These are phyloP conservation scores for Clarias pachynema DNA, from an alignment of 2,797 vertebrate genomes.

Conservation along the genomic window DNA sequence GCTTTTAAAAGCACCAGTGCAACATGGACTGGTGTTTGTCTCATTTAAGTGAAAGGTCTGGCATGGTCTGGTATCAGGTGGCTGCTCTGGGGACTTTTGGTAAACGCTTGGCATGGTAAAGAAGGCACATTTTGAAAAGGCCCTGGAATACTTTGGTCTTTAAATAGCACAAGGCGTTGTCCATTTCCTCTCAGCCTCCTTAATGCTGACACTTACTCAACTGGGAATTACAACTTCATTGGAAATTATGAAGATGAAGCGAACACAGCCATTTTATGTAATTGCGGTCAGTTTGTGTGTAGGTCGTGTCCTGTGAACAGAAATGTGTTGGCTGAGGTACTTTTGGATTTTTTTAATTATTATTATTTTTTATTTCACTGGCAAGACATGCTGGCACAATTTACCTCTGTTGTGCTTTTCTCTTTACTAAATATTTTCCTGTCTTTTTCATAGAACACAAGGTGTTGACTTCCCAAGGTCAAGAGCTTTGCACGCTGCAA, in stretches of 20 bases:
- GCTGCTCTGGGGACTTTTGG: slow-evolving; percentile 66
- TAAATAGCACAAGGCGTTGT: slow-evolving; percentile 71
- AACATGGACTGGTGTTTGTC: slow-evolving; percentile 54
- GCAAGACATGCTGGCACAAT: slow-evolving; percentile 69
- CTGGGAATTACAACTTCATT: slow-evolving; percentile 77
- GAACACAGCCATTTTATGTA: slow-evolving; percentile 74
- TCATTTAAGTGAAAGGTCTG: slow-evolving; percentile 65
- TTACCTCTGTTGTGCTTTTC: slow-evolving; percentile 76
- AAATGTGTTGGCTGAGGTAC: slow-evolving; percentile 69
- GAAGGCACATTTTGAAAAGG: slow-evolving; percentile 64
- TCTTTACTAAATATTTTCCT: slow-evolving; percentile 68
- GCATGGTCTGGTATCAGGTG: slow-evolving; percentile 70
- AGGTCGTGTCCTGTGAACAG: slow-evolving; percentile 61
- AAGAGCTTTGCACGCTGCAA: slow-evolving; percentile 52
- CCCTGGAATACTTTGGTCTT: slow-evolving; percentile 73
- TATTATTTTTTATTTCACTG: slow-evolving; percentile 68
- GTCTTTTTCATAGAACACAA: slow-evolving; percentile 61
- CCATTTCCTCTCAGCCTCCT: slow-evolving; percentile 64
- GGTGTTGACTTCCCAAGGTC: slow-evolving; percentile 63
- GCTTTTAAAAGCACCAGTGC: slow-evolving; percentile 23
- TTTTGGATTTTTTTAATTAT: slow-evolving; percentile 68
- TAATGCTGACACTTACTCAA: slow-evolving; percentile 69
- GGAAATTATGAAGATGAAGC: slow-evolving; percentile 77
- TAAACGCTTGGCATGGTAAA: slow-evolving; percentile 69
- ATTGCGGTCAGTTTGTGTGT: slow-evolving; percentile 71